Evolutionary conservation across 2,113 vertebrate species (phyloP), one percentile per base, ranked within the genome.

Genomic region (Eublepharis macularius): DNA sequence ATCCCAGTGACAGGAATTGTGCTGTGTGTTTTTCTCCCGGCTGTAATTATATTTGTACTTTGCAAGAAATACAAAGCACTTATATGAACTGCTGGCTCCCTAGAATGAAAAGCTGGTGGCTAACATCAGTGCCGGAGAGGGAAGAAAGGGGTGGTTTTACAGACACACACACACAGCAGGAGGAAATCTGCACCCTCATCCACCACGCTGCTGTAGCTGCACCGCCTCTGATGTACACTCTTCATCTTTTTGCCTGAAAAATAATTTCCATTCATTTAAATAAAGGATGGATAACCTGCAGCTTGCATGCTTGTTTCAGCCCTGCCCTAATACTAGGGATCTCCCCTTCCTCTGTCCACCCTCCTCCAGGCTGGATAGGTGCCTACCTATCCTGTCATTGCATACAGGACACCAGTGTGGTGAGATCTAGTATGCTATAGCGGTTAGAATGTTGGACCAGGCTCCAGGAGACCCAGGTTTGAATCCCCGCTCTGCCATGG

Each of bases 31-130:
- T 83, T 68, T 88, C 76, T 81, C 60, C 54, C 77, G 76, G 45
- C 47, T 80, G 75, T 86, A 83, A 90, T 88, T 88, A 86, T 41
- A 65, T 65, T 45, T 76, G 51, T 84, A 75, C 60, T 75, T 63
- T 63, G 41, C 73, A 81, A 60, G 79, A 68, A 81, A 47, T 81
- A 68, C 65, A 81, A 81, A 81, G 43, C 65, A 29, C 65, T 81
- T 69, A 24, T 47, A 47, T 80, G 79, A 81, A 69, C 65, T 47
- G 43, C 43, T 19, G 43, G 43, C 79, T 66, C 32, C 32, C 32
- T 17, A 80, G 79, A 80, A 68, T 69, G 43, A 81, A 49, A 51
- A 54, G 75, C 32, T 54, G 75, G 49, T 36, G 32, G 49, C 49
- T 54, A 17, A n/a, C 39, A n/a, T 49, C 76, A 29, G 51, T 6